Evolutionary conservation across 2,797 vertebrate species (phyloP).

Genomic region (Myoxocephalus aenaeus): DNA sequence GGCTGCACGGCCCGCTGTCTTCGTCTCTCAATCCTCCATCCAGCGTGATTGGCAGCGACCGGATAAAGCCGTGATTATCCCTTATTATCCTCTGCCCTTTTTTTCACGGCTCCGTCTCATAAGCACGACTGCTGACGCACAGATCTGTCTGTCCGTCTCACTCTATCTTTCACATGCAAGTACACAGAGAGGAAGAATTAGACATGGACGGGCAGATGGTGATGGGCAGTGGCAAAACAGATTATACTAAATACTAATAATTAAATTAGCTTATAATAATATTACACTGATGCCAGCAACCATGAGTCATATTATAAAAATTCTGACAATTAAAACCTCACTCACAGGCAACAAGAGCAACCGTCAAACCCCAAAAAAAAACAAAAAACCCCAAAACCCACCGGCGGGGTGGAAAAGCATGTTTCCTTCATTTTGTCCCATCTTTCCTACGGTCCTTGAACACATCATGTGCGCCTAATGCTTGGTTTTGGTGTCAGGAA

Average conservation of each 20-base stretch:
- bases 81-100: slow-evolving; percentile 68
- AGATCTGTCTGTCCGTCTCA: slow-evolving; percentile 35
- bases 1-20: slow-evolving; percentile 48
- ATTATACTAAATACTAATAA: slow-evolving; percentile 5
- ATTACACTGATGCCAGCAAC: not conserved
- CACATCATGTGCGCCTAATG: not conserved
- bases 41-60: slow-evolving; percentile 62
- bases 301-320: not conserved
- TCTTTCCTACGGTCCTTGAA: not conserved
- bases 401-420: not conserved
- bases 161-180: not conserved
- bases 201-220: not conserved
- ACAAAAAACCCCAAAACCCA: not conserved
- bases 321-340: not conserved
- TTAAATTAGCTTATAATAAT: slow-evolving; percentile 2
- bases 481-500: too few species aligned
- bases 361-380: too few species aligned
- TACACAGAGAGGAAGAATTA: not conserved
- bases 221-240: not conserved
- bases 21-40: slow-evolving; percentile 55
- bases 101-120: slow-evolving; percentile 49
- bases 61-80: slow-evolving; percentile 73
- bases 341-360: not conserved
- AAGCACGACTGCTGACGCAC: slow-evolving; percentile 40
- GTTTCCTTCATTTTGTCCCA: not conserved